Evolutionary conservation across 2,888 invertebrate species (phyloP).

Genomic region (Nemotelus pantherinus): DNA sequence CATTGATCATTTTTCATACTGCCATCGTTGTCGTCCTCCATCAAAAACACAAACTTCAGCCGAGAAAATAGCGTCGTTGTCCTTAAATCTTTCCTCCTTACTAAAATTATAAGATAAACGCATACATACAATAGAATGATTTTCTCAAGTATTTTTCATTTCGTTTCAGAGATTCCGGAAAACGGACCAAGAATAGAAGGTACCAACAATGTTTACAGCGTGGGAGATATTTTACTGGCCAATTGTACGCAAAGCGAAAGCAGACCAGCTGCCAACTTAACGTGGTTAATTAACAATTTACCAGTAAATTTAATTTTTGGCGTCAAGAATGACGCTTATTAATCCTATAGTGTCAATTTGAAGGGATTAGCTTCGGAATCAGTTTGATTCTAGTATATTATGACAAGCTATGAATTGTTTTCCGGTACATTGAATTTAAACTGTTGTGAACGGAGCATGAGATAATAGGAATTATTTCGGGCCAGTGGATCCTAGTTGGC

Average conservation of each 20-base stretch:
- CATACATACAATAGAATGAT: background rate
- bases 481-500: too few species aligned
- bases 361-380: background rate
- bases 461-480: too few species aligned
- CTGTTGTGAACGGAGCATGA: too few species aligned
- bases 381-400: background rate
- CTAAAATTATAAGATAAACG: background rate
- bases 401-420: background rate
- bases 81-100: too few species aligned
- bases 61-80: background rate
- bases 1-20: constrained; percentile 21
- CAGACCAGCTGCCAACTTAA: constrained; percentile 50
- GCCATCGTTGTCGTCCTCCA: background rate
- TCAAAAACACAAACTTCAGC: background rate
- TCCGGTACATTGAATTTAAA: background rate
- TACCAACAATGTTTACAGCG: constrained; percentile 53
- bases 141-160: background rate
- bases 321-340: constrained; percentile 2
- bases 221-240: constrained; percentile 54
- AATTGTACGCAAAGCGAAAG: constrained; percentile 50
- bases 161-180: constrained; percentile 42
- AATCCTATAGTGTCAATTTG: background rate
- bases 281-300: constrained; percentile 51
- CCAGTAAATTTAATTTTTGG: constrained; percentile 47
- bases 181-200: constrained; percentile 47